Evolutionary conservation across 2,797 vertebrate genomes (phyloP).

Genomic region (Pseudomugil tenellus): DNA sequence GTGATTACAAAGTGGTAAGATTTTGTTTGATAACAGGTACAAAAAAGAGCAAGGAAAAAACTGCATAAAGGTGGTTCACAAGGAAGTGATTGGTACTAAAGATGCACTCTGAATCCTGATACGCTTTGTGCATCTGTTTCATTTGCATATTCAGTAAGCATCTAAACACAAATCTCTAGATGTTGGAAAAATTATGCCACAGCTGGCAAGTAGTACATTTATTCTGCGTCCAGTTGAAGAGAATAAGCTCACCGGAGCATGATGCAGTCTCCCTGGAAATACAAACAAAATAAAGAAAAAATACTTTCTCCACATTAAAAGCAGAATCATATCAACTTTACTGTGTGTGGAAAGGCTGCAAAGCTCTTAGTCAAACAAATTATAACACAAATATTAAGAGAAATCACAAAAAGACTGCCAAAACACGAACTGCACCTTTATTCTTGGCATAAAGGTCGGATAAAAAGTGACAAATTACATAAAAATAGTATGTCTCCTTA

Average conservation of each 20-base stretch:
- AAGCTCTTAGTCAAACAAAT: conserved; percentile 20
- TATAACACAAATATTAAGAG: background rate
- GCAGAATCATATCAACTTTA: conserved; percentile 33
- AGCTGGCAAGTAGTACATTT: conserved; percentile 50
- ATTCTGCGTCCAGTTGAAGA: conserved; percentile 45
- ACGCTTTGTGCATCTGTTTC: background rate
- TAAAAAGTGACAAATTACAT: conserved; percentile 22
- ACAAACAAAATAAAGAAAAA: conserved; percentile 16
- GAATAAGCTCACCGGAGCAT: conserved; percentile 49
- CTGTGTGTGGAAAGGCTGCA: conserved; percentile 29
- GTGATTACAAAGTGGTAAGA: conserved; percentile 13
- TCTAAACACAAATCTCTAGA: conserved; percentile 18
- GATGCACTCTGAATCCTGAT: conserved; percentile 7
- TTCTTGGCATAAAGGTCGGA: background rate
- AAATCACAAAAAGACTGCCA: background rate
- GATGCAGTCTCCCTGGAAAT: conserved; percentile 23
- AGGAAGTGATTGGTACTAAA: background rate
- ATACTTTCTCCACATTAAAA: background rate
- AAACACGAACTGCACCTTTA: conserved; percentile 7
- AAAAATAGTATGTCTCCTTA: background rate
- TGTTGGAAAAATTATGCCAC: conserved; percentile 21
- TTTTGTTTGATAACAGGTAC: background rate
- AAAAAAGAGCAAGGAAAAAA: background rate
- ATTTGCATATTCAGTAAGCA: conserved; percentile 14
- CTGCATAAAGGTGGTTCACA: background rate